Evolutionary conservation across 2,888 invertebrate genomes (phyloP).

Genomic region (Cryptus armator): DNA sequence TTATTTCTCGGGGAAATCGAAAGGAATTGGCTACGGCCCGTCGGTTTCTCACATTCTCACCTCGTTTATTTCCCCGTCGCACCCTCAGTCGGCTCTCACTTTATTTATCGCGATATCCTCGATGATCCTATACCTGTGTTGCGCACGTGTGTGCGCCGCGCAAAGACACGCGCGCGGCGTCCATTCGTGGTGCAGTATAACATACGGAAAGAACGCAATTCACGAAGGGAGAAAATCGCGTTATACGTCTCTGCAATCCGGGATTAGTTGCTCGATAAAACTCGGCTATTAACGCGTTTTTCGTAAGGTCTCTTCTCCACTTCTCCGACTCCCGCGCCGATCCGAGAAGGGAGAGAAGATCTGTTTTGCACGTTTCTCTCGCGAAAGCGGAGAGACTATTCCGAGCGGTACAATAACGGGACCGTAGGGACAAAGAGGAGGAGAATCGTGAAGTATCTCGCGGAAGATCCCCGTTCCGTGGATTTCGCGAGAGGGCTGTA

Average conservation of each 20-base stretch:
- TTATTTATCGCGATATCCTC: background rate
- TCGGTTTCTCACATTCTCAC: constrained; percentile 45
- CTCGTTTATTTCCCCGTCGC: constrained; percentile 43
- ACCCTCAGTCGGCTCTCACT: constrained; percentile 13
- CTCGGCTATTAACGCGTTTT: constrained; percentile 72
- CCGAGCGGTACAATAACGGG: constrained; percentile 31
- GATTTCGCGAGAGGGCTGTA: constrained; percentile 20
- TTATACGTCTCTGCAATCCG: constrained; percentile 43
- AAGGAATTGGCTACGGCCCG: constrained; percentile 28
- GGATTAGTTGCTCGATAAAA: constrained; percentile 72
- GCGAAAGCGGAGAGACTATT: constrained; percentile 26
- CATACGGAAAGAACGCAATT: background rate
- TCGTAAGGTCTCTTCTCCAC: constrained; percentile 22
- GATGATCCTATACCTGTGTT: constrained; percentile 8
- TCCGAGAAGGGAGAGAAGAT: constrained; percentile 8
- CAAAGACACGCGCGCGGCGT: background rate
- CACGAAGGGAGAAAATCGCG: constrained; percentile 25
- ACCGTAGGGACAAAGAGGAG: constrained; percentile 9
- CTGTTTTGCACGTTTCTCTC: constrained; percentile 32
- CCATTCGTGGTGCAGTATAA: background rate
- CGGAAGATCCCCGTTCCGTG: constrained; percentile 27
- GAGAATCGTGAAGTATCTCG: constrained; percentile 33
- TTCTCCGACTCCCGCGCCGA: background rate
- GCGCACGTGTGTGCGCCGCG: background rate
- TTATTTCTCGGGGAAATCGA: background rate